Conservation (phyloP, 2,113 vertebrate species). For the Ondatra zibethicus region DNA sequence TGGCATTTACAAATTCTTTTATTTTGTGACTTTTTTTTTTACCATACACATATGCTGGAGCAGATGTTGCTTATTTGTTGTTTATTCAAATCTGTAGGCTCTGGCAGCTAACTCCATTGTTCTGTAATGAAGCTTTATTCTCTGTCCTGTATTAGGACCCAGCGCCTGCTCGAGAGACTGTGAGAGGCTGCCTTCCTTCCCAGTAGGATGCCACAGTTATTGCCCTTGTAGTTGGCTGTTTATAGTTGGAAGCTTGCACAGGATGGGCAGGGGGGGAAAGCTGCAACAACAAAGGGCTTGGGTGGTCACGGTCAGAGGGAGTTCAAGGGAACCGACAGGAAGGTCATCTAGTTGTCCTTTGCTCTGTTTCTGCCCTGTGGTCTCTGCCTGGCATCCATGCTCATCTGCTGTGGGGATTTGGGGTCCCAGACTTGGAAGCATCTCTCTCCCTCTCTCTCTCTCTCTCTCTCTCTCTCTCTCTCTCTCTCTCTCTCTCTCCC, state of each 20-base stretch:
- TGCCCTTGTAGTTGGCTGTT: slow-evolving; percentile 86
- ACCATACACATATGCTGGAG: slow-evolving; percentile 93
- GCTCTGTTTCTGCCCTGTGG: slow-evolving; percentile 64
- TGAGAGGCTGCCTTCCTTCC: slow-evolving; percentile 82
- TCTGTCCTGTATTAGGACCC: slow-evolving; percentile 89
- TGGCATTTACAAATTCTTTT: slow-evolving; percentile 95
- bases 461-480: slow-evolving; percentile 22
- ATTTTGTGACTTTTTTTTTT: slow-evolving; percentile 91
- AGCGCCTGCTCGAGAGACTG: slow-evolving; percentile 84
- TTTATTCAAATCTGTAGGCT: slow-evolving; percentile 92
- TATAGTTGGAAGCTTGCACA: slow-evolving; percentile 79
- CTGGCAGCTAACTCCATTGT: slow-evolving; percentile 92
- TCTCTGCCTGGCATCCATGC: slow-evolving; percentile 60
- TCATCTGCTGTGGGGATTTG: slow-evolving; percentile 79
- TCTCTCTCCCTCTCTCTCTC: not conserved
- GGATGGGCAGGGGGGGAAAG: slow-evolving; percentile 70
- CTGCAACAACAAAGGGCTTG: slow-evolving; percentile 77
- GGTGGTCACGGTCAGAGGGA: slow-evolving; percentile 49
- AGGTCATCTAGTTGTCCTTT: slow-evolving; percentile 68
- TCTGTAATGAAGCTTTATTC: slow-evolving; percentile 91
- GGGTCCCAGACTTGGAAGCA: slow-evolving; percentile 69
- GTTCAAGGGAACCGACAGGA: not conserved
- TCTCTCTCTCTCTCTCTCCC: slow-evolving; percentile 17
- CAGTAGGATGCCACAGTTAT: slow-evolving; percentile 84
- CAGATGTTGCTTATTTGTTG: slow-evolving; percentile 94